Percentiles rank a stretch among this genome's conserved stretches.
These are phyloP conservation scores for Oreochromis aureus DNA, from an alignment of 2,113 vertebrate genomes.

Conservation along the genomic window DNA sequence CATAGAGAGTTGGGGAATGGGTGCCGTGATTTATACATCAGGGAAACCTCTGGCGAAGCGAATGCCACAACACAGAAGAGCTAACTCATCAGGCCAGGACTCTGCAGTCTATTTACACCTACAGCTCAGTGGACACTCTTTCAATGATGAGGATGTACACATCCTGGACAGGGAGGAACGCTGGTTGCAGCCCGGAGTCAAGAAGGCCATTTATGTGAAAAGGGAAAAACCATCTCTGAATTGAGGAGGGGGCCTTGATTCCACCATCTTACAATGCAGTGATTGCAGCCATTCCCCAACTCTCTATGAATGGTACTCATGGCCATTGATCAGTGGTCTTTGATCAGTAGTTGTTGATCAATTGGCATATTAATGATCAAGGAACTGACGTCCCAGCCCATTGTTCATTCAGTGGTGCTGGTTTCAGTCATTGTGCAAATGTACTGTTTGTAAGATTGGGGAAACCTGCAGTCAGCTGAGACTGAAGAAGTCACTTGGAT, in stretches of 20 bases:
- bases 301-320: not conserved
- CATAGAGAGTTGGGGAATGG: not conserved
- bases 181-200: not conserved
- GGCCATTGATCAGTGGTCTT: not conserved
- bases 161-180: not conserved
- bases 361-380: not conserved
- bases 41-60: not conserved
- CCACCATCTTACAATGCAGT: not conserved
- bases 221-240: not conserved
- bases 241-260: not conserved
- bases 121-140: too few relatives aligned
- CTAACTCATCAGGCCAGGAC: not conserved
- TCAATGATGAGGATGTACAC: not conserved
- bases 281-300: not conserved
- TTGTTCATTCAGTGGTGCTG: not conserved
- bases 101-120: not conserved
- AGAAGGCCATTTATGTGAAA: not conserved
- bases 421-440: not conserved
- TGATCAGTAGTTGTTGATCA: not conserved
- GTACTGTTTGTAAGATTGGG: not conserved
- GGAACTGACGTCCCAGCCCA: not conserved
- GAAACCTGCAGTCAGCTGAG: not conserved
- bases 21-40: not conserved
- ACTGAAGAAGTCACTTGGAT: not conserved
- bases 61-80: not conserved